Conservation (phyloP, 2,113 vertebrate species). For the Caloenas nicobarica region DNA sequence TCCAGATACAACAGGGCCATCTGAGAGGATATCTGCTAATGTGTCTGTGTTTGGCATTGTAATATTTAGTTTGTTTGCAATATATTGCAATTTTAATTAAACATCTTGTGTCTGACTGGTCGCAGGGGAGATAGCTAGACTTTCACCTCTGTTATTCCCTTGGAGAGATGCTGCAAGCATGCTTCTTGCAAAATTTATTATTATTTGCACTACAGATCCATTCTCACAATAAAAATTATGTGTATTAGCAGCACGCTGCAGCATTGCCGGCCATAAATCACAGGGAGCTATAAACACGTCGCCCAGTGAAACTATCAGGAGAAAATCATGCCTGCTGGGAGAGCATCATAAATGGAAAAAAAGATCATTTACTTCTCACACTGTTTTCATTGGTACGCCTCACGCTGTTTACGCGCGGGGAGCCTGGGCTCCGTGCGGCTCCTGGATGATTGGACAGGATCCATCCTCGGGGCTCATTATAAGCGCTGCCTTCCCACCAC, state of each 20-base stretch:
- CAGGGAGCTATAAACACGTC: neutral
- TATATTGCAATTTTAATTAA: neutral
- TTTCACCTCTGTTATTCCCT: neutral
- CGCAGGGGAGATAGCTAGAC: neutral
- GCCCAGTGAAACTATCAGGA: neutral
- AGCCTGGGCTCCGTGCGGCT: neutral
- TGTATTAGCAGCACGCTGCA: neutral
- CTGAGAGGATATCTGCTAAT: neutral
- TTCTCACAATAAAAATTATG: neutral
- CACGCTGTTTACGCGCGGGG: neutral
- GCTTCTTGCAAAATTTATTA: neutral
- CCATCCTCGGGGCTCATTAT: neutral
- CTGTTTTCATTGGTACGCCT: neutral
- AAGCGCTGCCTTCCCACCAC: neutral
- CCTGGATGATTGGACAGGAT: neutral
- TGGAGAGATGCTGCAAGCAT: rapidly evolving
- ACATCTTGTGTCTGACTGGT: neutral
- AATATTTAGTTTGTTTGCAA: neutral
- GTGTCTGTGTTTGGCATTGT: neutral
- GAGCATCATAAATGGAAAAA: neutral
- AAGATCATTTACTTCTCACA: neutral
- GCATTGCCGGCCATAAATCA: constrained; percentile 22
- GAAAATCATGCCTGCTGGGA: neutral
- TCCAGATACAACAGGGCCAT: neutral
- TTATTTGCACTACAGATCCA: neutral